These are phyloP conservation scores for Chroicocephalus ridibundus DNA, from an alignment of 2,113 vertebrate genomes.

Conservation along the genomic window DNA sequence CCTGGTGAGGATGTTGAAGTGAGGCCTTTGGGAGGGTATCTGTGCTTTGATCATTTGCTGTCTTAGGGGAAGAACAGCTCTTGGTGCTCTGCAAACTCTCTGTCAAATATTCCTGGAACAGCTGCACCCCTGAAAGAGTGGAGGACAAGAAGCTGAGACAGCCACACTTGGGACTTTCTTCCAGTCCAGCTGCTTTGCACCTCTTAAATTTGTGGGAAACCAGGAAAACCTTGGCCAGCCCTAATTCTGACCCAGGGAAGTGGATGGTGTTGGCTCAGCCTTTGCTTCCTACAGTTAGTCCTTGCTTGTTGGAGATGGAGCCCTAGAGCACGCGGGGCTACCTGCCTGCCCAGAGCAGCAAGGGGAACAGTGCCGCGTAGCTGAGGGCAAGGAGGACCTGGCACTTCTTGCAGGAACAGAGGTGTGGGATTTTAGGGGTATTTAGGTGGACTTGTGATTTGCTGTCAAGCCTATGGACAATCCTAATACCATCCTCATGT, in stretches of 20 bases:
- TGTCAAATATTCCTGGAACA: not conserved
- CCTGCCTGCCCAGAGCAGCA: not conserved
- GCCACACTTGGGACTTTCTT: not conserved
- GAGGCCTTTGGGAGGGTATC: not conserved
- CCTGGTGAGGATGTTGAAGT: not conserved
- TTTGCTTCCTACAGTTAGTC: not conserved
- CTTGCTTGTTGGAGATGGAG: not conserved
- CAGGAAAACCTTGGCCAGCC: not conserved
- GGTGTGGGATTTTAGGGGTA: not conserved
- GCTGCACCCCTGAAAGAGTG: not conserved
- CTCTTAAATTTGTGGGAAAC: not conserved
- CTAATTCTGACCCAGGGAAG: not conserved
- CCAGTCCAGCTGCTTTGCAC: not conserved
- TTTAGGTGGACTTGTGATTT: not conserved
- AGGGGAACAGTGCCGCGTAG: too few relatives aligned
- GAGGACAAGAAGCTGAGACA: not conserved
- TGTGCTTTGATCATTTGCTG: not conserved
- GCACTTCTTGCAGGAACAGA: not conserved
- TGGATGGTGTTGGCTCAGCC: not conserved
- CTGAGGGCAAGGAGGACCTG: not conserved
- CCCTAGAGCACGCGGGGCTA: accelerated
- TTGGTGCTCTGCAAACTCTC: not conserved
- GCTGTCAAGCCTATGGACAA: not conserved
- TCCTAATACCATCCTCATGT: accelerated
- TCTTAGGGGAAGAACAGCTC: not conserved